phyloP scores from a whole-genome alignment of 2,797 vertebrate genomes.

The Premnoplex brunnescens region DNA sequence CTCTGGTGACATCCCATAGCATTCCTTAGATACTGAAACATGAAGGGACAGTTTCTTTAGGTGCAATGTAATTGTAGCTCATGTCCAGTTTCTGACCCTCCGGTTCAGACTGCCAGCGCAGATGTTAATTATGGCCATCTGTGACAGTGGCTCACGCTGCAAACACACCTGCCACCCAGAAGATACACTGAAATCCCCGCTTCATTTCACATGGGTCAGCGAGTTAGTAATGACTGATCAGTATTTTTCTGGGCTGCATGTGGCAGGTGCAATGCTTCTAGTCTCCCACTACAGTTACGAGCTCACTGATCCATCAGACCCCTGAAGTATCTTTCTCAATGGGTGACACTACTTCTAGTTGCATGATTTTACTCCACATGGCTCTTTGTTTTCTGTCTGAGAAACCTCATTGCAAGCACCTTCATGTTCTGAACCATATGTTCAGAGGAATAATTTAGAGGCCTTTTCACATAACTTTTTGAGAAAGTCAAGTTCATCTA shows the following conservation, averaged over 20 bases:
- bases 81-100: neutral
- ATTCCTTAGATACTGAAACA: neutral
- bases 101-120: neutral
- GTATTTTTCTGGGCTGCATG: neutral
- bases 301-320: neutral
- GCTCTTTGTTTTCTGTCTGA: neutral
- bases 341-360: neutral
- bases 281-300: neutral
- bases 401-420: neutral
- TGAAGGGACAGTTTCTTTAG: neutral
- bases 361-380: neutral
- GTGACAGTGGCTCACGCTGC: neutral
- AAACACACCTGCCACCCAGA: conserved; percentile 4
- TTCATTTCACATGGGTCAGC: rapidly evolving
- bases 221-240: neutral
- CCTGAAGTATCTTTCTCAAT: neutral
- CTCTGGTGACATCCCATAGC: neutral
- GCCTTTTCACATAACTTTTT: neutral
- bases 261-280: neutral
- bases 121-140: conserved; percentile 32
- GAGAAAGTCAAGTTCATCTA: neutral
- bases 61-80: neutral
- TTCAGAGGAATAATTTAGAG: neutral
- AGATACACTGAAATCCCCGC: neutral
- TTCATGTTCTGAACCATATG: neutral